These are phyloP conservation scores for Chymomyza costata DNA, from an alignment of 1,140 invertebrate species.

Conservation along the genomic window DNA sequence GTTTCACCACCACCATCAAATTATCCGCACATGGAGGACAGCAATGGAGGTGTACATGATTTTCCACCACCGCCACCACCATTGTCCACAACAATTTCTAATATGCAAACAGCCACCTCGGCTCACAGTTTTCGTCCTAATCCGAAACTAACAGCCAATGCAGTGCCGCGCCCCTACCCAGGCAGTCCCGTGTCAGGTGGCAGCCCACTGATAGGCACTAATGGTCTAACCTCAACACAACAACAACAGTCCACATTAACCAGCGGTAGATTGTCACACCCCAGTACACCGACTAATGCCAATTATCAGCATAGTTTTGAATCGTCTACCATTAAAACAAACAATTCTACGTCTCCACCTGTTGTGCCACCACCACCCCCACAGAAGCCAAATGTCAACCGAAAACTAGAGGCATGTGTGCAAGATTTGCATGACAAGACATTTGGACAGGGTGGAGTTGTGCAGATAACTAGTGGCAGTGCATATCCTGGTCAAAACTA, in stretches of 20 bases:
- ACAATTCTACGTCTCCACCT: conserved; percentile 38
- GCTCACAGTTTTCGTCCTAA: conserved; percentile 68
- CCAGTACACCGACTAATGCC: conserved; percentile 54
- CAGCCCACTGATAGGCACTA: conserved; percentile 34
- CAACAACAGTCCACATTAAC: background rate
- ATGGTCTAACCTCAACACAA: conserved; percentile 43
- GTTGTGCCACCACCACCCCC: conserved; percentile 38
- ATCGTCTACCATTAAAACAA: conserved; percentile 60
- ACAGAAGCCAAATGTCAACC: conserved; percentile 59
- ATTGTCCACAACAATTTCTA: conserved; percentile 67
- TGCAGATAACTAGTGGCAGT: conserved; percentile 58
- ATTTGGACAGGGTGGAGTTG: conserved; percentile 70
- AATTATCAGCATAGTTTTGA: conserved; percentile 71
- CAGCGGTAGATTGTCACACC: conserved; percentile 20
- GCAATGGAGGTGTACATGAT: conserved; percentile 46
- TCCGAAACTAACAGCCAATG: conserved; percentile 75
- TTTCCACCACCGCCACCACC: conserved; percentile 71
- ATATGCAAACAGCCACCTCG: conserved; percentile 65
- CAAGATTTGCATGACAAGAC: conserved; percentile 74
- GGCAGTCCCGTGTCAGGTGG: conserved; percentile 51
- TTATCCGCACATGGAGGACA: conserved; percentile 42
- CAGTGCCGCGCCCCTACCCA: conserved; percentile 71
- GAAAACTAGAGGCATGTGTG: conserved; percentile 71
- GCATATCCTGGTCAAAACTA: conserved; percentile 76
- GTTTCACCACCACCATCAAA: conserved; percentile 64